Evolutionary conservation across 2,113 vertebrate species (phyloP), one percentile per base, ranked within the genome.

Genomic region (Cygnus buccinator): DNA sequence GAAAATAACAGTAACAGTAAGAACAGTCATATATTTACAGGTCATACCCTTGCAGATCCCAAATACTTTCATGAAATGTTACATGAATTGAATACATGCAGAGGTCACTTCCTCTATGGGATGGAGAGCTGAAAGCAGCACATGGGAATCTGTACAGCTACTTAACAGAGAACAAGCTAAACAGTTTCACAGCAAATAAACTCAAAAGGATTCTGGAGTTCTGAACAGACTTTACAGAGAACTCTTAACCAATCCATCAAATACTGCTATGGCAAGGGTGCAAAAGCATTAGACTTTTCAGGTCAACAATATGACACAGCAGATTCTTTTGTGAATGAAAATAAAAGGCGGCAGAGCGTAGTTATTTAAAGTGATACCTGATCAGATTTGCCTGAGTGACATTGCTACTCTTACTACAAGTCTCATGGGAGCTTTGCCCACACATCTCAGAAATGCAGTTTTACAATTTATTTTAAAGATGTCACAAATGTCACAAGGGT

Each of bases 351-450:
- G 66, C 52, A 89, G 43, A 57, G 44, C 20, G 31, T 25, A 54
- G 70, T 46, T 75, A 81, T 71, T 93, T 87, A 78, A 90, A 82
- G 89, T n/a, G 80, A 66, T 26, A 79, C 83, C 58, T 91, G 90
- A 84, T 55, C 66, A 62, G 31, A 26, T 82, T 55, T 87, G 52
- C 66, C 31, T 6, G 18, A 62, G 63, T 68, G 50, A 79, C 61
- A 8, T 25, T 55, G 65, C 35, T 52, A 1, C 41, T 57, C 26
- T 58, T 33, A 75, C 16, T 79, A 3, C 19, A 59, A 81, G 10
- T 68, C 59, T 46, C 48, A 59, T 0, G 10, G 76, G 62, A 82
- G 73, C 66, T 90, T 93, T 90, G 77, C 72, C 39, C 26, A 66
- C 0, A 0, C 35, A 57, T 12, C 26, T 87, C 76, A 89, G 83